A percentile compares a stretch with the other conserved stretches of the same genome.
phyloP scores from a whole-genome alignment of 2,113 vertebrate genomes.

The Chionis minor region DNA sequence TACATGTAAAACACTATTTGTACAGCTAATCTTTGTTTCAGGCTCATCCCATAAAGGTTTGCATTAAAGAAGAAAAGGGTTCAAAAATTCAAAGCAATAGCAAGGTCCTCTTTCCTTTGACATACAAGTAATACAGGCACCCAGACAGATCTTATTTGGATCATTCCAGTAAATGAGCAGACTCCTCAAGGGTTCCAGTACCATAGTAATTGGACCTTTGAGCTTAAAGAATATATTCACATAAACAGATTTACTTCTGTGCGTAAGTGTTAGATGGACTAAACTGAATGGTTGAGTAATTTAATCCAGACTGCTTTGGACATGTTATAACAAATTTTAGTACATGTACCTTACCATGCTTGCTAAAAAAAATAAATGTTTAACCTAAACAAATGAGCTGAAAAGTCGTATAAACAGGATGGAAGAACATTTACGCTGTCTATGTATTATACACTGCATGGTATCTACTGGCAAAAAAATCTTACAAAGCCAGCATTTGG shows the following conservation, averaged over 20 bases:
- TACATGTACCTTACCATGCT: neutral
- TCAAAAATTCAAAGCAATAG: neutral
- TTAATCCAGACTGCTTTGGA: neutral
- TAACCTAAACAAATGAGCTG: neutral
- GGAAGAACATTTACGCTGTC: neutral
- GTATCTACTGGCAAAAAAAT: neutral
- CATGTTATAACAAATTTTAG: neutral
- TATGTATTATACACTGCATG: neutral
- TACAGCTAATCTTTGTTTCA: neutral
- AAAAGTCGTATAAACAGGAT: neutral
- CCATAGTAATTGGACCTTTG: neutral
- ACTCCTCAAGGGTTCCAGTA: neutral
- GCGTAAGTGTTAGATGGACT: neutral
- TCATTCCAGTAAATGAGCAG: neutral
- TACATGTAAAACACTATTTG: neutral
- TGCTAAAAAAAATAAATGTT: neutral
- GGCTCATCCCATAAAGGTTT: neutral
- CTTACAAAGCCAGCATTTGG: neutral
- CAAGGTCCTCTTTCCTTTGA: neutral
- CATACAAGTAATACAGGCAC: neutral
- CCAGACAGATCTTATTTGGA: neutral
- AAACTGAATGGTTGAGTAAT: neutral
- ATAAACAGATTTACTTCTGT: neutral
- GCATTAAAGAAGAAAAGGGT: neutral
- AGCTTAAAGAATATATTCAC: neutral